phyloP scores from a whole-genome alignment of 2,888 invertebrate genomes.

The Branchellion lobata region DNA sequence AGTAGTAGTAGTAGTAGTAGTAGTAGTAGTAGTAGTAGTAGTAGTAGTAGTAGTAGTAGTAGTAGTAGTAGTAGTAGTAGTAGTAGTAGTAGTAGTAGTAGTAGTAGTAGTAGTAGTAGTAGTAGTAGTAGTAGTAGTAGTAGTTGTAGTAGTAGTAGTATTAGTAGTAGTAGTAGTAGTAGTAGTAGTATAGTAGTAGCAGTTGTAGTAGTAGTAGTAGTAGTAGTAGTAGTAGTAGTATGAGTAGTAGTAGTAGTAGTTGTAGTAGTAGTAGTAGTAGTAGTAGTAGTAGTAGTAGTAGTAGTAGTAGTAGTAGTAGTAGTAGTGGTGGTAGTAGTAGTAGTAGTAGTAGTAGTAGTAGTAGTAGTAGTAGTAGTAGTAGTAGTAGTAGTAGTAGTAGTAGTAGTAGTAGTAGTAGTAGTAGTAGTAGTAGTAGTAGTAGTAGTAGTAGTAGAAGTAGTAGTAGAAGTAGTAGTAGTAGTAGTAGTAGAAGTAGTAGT shows the following conservation, averaged over 20 bases:
- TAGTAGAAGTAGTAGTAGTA: constrained; percentile 44
- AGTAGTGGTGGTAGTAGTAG: constrained; percentile 33
- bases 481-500: constrained; percentile 38
- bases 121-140: constrained; percentile 33
- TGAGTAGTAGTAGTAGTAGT: no score
- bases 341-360: constrained; percentile 37
- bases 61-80: constrained; percentile 34
- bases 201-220: no score
- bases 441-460: constrained; percentile 34
- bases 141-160: no score
- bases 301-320: constrained; percentile 36
- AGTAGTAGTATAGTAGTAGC: no score
- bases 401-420: constrained; percentile 38
- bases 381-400: constrained; percentile 38
- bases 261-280: constrained; percentile 19
- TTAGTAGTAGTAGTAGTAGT: no score
- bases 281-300: constrained; percentile 23
- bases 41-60: constrained; percentile 43
- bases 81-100: constrained; percentile 24
- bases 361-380: constrained; percentile 37
- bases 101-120: constrained; percentile 27
- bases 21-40: constrained; percentile 10
- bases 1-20: not conserved
- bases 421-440: constrained; percentile 35
- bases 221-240: no score